Conservation (phyloP, 2,113 vertebrate genomes). For the Thalassarche chlororhynchos region DNA sequence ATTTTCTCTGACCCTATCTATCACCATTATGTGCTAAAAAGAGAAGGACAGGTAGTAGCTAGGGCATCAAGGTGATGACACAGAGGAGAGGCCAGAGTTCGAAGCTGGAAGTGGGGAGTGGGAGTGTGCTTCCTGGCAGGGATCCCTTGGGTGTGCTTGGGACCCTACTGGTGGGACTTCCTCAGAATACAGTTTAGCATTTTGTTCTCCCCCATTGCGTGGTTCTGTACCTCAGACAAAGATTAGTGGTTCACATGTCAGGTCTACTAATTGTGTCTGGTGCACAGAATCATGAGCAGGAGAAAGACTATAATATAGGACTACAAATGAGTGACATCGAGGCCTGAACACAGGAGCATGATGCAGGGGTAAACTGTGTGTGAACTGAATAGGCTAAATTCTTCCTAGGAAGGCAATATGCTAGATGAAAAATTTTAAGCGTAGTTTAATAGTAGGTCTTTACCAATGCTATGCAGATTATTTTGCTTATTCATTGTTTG, state of each 20-base stretch:
- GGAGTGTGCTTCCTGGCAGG: background rate
- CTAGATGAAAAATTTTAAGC: background rate
- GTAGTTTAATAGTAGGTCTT: background rate
- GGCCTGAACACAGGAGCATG: background rate
- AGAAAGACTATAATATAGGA: background rate
- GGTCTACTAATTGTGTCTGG: background rate
- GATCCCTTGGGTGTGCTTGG: rapidly evolving
- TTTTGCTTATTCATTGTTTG: background rate
- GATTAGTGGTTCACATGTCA: background rate
- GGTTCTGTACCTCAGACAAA: background rate
- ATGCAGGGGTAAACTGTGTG: background rate
- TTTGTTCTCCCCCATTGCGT: background rate
- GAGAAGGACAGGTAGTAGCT: background rate
- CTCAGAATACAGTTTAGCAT: background rate
- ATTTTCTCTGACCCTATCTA: background rate
- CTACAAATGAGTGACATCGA: rapidly evolving
- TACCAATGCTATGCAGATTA: background rate
- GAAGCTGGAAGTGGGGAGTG: background rate
- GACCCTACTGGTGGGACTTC: background rate
- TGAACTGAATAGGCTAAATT: background rate
- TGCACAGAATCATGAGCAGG: background rate
- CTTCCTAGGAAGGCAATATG: background rate
- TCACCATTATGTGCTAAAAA: background rate
- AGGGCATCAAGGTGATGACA: rapidly evolving
- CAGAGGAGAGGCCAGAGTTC: background rate